Conservation (phyloP, 1,140 invertebrate genomes). For the Drosophila grimshawi region DNA sequence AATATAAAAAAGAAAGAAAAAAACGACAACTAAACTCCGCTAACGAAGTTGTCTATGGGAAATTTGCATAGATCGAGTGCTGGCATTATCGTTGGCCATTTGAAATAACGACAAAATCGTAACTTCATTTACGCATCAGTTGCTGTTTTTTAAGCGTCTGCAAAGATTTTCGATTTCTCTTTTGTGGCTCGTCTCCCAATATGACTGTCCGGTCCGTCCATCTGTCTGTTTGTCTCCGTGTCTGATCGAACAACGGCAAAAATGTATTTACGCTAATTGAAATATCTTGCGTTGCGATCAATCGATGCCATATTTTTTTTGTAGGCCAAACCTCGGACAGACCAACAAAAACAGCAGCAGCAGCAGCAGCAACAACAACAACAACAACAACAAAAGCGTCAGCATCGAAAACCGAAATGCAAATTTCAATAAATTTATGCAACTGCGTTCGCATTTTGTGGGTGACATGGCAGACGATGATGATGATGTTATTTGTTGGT, state of each 20-base stretch:
- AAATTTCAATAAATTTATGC: slow-evolving; percentile 83
- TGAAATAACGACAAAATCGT: slow-evolving; percentile 34
- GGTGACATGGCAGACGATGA: slow-evolving; percentile 71
- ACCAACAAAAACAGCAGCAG: slow-evolving; percentile 1
- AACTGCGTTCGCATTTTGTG: slow-evolving; percentile 71
- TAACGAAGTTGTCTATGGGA: slow-evolving; percentile 43
- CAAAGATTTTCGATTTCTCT: slow-evolving; percentile 72
- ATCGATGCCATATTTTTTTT: slow-evolving; percentile 81
- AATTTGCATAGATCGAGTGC: slow-evolving; percentile 50
- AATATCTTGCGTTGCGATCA: slow-evolving; percentile 82
- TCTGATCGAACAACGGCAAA: slow-evolving; percentile 68
- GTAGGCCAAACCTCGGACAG: slow-evolving; percentile 64
- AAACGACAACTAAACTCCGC: background rate
- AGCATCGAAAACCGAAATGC: slow-evolving; percentile 64
- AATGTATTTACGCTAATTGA: slow-evolving; percentile 83
- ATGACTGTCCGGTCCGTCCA: slow-evolving; percentile 22
- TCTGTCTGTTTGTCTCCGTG: slow-evolving; percentile 28
- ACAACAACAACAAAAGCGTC: slow-evolving; percentile 29
- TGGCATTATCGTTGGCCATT: slow-evolving; percentile 49
- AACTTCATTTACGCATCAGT: slow-evolving; percentile 54
- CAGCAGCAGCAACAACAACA: slow-evolving; percentile 20
- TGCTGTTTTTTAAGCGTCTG: slow-evolving; percentile 40
- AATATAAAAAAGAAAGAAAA: background rate
- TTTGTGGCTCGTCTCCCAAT: slow-evolving; percentile 49
- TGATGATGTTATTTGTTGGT: slow-evolving; percentile 35